Evolutionary conservation across 2,113 vertebrate genomes (phyloP).

Genomic region (Telmatochromis bifrenatus): DNA sequence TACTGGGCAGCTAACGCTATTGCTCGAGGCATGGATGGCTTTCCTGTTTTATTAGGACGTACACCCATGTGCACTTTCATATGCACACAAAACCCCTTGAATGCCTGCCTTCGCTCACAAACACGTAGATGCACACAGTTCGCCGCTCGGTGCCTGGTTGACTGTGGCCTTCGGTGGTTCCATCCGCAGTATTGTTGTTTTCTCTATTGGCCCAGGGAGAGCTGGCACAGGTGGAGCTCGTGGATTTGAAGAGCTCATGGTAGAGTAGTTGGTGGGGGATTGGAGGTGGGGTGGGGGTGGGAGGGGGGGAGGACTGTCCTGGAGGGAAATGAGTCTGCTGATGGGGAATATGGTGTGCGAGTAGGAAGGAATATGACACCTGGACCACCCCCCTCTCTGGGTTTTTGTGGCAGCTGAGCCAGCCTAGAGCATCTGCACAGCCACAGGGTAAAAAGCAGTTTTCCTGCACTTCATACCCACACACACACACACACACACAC

Average conservation of each 20-base stretch:
- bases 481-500: background rate
- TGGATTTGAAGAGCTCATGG: slow-evolving; percentile 21
- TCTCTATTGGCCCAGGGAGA: slow-evolving; percentile 31
- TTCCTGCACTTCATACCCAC: slow-evolving; percentile 15
- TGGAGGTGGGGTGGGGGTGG: background rate
- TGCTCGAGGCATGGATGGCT: slow-evolving; percentile 25
- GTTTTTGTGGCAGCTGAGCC: slow-evolving; percentile 69
- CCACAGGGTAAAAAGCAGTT: slow-evolving; percentile 61
- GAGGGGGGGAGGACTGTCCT: background rate
- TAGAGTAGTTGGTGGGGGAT: background rate
- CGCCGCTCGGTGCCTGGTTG: slow-evolving; percentile 7
- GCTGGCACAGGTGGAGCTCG: slow-evolving; percentile 39
- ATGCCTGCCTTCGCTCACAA: background rate
- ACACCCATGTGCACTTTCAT: slow-evolving; percentile 11
- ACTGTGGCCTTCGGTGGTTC: background rate
- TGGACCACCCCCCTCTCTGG: slow-evolving; percentile 55
- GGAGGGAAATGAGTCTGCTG: slow-evolving; percentile 2
- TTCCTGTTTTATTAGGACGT: slow-evolving; percentile 14
- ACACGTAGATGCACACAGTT: background rate
- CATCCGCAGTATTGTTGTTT: slow-evolving; percentile 31
- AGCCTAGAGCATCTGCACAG: slow-evolving; percentile 68
- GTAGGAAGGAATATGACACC: slow-evolving; percentile 46
- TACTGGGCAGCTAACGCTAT: slow-evolving; percentile 19
- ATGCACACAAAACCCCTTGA: background rate
- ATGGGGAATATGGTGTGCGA: slow-evolving; percentile 24